phyloP scores from a whole-genome alignment of 2,113 vertebrate species.

The Pelecanus crispus region DNA sequence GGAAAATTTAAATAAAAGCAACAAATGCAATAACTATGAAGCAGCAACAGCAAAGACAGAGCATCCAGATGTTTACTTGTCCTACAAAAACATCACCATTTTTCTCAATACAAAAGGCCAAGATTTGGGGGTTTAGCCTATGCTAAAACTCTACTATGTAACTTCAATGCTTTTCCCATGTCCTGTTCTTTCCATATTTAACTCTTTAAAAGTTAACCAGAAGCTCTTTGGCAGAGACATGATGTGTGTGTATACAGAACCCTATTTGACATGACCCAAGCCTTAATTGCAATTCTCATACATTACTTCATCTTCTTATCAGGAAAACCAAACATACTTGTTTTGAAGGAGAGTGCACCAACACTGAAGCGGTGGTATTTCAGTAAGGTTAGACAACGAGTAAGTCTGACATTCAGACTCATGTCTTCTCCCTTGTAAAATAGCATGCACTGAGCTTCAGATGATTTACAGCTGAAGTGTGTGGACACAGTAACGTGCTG shows the following conservation, averaged over 20 bases:
- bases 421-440: not conserved
- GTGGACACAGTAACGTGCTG: rapidly evolving
- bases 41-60: not conserved
- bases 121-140: not conserved
- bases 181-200: not conserved
- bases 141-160: not conserved
- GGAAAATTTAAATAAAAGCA: not conserved
- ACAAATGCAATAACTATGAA: not conserved
- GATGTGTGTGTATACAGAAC: too few species aligned
- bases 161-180: not conserved
- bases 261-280: rapidly evolving
- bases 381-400: not conserved
- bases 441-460: not conserved
- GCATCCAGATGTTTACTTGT: not conserved
- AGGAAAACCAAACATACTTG: too few species aligned
- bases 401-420: not conserved
- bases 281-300: not conserved
- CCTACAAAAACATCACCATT: not conserved
- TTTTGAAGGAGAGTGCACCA: too few species aligned
- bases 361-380: rapidly evolving
- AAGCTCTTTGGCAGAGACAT: not conserved
- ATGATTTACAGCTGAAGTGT: rapidly evolving
- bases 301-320: too few species aligned
- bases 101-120: not conserved
- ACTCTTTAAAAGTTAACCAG: not conserved